Evolutionary conservation across 1,140 invertebrate genomes (phyloP).

Genomic region (Drosophila pachea): DNA sequence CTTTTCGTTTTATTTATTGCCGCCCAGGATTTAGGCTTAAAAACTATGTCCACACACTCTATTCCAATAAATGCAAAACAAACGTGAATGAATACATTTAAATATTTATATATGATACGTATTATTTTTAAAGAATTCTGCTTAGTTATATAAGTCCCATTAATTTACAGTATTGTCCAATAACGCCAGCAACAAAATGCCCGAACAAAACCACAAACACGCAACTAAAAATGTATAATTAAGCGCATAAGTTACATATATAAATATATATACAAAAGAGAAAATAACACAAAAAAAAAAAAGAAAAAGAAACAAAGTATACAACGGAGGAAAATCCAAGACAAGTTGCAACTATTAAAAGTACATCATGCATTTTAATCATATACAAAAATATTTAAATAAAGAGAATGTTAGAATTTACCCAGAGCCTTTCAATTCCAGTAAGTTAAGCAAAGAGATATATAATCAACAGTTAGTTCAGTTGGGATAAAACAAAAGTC

Average conservation of each 20-base stretch:
- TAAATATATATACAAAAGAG: conserved; percentile 22
- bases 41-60: conserved; percentile 4
- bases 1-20: conserved; percentile 61
- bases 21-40: conserved; percentile 58
- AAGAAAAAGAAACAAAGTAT: conserved; percentile 40
- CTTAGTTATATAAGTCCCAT: conserved; percentile 26
- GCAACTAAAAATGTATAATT: conserved; percentile 51
- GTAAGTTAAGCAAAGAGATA: neutral
- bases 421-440: neutral
- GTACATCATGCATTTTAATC: conserved; percentile 71
- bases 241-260: conserved; percentile 62
- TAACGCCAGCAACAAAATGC: conserved; percentile 16
- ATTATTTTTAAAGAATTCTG: conserved; percentile 15
- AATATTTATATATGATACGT: conserved; percentile 18
- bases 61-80: conserved; percentile 23
- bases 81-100: conserved; percentile 7
- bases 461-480: neutral
- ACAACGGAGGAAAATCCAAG: conserved; percentile 62
- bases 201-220: conserved; percentile 7
- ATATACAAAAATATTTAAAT: conserved; percentile 74
- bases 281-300: conserved; percentile 20
- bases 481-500: too few relatives aligned
- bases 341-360: conserved; percentile 72
- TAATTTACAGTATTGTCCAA: conserved; percentile 35
- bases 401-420: conserved; percentile 72